Evolutionary conservation across 2,113 vertebrate genomes (phyloP).

Genomic region (Anhinga anhinga): DNA sequence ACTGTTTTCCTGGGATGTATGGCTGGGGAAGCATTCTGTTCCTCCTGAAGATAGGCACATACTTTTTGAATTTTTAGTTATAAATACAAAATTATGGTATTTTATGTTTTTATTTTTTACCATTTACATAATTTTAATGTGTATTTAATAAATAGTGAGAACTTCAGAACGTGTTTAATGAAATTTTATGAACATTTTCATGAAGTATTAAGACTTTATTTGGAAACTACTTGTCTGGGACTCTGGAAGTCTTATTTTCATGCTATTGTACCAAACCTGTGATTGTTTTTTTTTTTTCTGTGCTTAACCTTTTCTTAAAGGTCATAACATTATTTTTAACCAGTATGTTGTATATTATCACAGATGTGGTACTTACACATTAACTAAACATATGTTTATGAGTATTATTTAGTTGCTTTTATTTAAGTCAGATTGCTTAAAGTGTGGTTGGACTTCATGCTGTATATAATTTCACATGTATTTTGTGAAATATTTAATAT

Average conservation of each 20-base stretch:
- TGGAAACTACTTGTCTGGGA: background rate
- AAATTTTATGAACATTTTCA: background rate
- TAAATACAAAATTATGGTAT: background rate
- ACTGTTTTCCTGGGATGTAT: background rate
- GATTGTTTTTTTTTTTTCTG: background rate
- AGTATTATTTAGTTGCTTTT: background rate
- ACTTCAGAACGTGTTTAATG: background rate
- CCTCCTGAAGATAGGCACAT: background rate
- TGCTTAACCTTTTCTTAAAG: background rate
- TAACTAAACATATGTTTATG: background rate
- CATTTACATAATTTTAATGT: background rate
- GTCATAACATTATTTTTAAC: background rate
- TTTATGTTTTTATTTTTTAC: no score
- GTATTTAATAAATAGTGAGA: background rate
- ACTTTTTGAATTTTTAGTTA: background rate
- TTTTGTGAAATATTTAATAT: background rate
- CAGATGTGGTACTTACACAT: background rate
- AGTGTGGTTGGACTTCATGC: background rate
- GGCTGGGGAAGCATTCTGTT: background rate
- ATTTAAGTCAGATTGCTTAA: background rate
- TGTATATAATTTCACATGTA: background rate
- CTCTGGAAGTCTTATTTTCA: background rate
- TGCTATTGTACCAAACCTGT: background rate
- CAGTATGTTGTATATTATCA: background rate
- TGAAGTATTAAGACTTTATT: background rate